These are phyloP conservation scores for Cryptus armator DNA, from an alignment of 2,888 invertebrate species.

Conservation along the genomic window DNA sequence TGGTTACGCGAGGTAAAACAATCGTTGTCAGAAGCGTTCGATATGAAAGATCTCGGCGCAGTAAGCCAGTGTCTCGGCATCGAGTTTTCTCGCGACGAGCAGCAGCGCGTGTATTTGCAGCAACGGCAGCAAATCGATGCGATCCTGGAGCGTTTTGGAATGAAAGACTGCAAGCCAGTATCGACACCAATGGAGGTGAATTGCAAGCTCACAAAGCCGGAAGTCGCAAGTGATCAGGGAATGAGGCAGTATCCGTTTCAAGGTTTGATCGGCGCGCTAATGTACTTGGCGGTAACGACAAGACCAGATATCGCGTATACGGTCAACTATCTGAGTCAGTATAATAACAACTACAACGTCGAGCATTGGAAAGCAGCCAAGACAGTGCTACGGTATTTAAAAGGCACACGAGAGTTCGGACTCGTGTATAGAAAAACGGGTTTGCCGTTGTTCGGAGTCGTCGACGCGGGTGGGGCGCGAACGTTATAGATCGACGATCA, in stretches of 20 bases:
- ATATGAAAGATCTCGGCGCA: slow-evolving; percentile 28
- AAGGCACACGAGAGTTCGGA: slow-evolving; percentile 16
- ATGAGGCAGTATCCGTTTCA: too few species aligned
- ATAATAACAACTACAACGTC: background rate
- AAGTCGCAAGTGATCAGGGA: too few species aligned
- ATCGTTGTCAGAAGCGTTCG: slow-evolving; percentile 1
- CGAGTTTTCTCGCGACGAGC: slow-evolving; percentile 1
- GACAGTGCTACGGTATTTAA: slow-evolving; percentile 48
- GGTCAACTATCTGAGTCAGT: background rate
- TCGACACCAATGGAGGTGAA: background rate
- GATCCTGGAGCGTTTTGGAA: background rate
- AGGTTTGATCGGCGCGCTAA: background rate
- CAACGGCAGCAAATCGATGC: slow-evolving; percentile 5
- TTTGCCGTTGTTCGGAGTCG: slow-evolving; percentile 18
- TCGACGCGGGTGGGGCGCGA: slow-evolving; percentile 53
- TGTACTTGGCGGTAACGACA: background rate
- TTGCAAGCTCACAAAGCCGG: background rate
- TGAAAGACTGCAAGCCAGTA: background rate
- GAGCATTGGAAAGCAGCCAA: slow-evolving; percentile 45
- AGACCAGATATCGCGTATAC: background rate
- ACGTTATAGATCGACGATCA: slow-evolving; percentile 48
- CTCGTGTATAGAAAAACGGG: background rate
- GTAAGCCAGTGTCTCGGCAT: slow-evolving; percentile 24
- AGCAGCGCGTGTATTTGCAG: background rate
- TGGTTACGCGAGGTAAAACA: background rate